Evolutionary conservation across 2,113 vertebrate genomes (phyloP).

Genomic region (Lamprologus sp.): DNA sequence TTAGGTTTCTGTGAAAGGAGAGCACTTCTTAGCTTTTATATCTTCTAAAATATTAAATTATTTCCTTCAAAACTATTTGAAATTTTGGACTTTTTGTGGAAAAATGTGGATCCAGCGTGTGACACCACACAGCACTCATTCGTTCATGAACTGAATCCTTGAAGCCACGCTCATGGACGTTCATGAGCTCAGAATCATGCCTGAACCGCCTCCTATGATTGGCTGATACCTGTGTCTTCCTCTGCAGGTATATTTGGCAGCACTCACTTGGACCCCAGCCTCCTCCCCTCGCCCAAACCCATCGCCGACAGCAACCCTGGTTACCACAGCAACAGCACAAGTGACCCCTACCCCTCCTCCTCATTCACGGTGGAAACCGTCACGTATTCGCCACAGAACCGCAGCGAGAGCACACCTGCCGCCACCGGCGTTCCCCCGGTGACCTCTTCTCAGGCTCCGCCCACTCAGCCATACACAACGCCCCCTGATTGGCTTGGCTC

Average conservation of each 20-base stretch:
- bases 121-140: background rate
- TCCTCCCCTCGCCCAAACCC: conserved; percentile 25
- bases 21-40: background rate
- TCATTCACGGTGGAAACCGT: background rate
- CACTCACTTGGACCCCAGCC: conserved; percentile 3
- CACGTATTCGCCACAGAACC: fast-evolving
- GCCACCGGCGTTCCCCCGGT: background rate
- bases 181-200: fast-evolving
- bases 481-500: conserved; percentile 48
- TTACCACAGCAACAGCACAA: conserved; percentile 45
- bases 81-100: fast-evolving
- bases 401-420: background rate
- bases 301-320: background rate
- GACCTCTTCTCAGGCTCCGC: conserved; percentile 12
- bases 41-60: background rate
- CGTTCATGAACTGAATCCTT: background rate
- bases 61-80: background rate
- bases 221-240: background rate
- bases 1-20: background rate
- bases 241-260: conserved; percentile 38
- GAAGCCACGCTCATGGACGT: fast-evolving
- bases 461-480: background rate
- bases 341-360: background rate
- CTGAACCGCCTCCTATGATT: fast-evolving
- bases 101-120: fast-evolving